A percentile compares a stretch with the other conserved stretches of the same genome.
Conservation (phyloP, 2,113 vertebrate species). For the Trematocara zebra region DNA sequence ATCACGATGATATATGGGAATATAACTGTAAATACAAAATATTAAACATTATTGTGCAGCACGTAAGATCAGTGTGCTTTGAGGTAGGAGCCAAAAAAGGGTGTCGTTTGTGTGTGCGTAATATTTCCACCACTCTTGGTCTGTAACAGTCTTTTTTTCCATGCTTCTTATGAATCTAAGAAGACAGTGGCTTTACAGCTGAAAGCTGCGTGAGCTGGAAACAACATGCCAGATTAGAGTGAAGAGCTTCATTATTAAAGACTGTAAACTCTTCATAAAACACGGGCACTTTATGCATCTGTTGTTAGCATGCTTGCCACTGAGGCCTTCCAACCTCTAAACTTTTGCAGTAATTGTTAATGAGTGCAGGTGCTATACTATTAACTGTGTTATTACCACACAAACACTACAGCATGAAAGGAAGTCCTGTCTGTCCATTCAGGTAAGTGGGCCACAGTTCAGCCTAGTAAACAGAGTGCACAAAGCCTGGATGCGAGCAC, state of each 20-base stretch:
- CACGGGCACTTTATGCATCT: constrained; percentile 3
- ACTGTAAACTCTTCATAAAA: constrained; percentile 17
- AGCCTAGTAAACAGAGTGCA: neutral
- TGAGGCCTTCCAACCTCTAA: neutral
- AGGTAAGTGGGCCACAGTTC: neutral
- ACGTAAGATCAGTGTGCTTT: no score
- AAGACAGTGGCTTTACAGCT: neutral
- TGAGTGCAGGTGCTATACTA: neutral
- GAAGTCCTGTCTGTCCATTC: neutral
- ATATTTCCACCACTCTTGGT: neutral
- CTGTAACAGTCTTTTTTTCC: neutral
- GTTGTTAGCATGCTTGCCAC: neutral
- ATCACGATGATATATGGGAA: no score
- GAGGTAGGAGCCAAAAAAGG: no score
- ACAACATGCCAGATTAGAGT: constrained; percentile 1
- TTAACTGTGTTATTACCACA: neutral
- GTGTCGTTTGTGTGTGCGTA: no score
- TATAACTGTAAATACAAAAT: no score
- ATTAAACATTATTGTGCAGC: no score
- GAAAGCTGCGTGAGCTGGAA: neutral
- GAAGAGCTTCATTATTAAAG: constrained; percentile 1
- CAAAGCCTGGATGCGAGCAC: neutral
- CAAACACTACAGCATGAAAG: neutral
- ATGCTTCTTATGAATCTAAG: neutral
- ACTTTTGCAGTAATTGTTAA: neutral